Evolutionary conservation across 2,797 vertebrate genomes (phyloP).

Genomic region (Crenuchus spilurus): DNA sequence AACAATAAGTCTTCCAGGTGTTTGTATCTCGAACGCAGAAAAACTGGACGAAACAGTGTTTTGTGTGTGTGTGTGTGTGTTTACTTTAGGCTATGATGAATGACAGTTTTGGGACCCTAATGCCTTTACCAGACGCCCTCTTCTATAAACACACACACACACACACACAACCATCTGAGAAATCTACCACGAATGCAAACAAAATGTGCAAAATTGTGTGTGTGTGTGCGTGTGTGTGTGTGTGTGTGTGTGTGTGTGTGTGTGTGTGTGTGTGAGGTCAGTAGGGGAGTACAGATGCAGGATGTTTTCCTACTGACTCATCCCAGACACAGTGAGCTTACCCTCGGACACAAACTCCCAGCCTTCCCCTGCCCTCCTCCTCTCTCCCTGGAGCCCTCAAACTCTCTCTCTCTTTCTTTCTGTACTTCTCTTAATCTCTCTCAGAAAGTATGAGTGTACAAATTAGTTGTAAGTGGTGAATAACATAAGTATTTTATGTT

Average conservation of each 20-base stretch:
- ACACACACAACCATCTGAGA: conserved; percentile 6
- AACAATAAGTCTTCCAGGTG: background rate
- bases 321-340: conserved; percentile 61
- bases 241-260: conserved; percentile 22
- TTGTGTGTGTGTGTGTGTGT: conserved; percentile 35
- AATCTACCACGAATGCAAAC: conserved; percentile 34
- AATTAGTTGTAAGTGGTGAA: background rate
- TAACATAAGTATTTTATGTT: background rate
- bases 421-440: background rate
- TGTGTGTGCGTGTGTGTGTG: conserved; percentile 11
- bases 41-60: no score
- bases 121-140: conserved; percentile 48
- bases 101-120: conserved; percentile 31
- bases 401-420: background rate
- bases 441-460: background rate
- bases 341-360: conserved; percentile 64
- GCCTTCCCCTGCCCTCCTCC: conserved; percentile 59
- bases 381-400: conserved; percentile 24
- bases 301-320: conserved; percentile 78
- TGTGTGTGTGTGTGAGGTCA: conserved; percentile 34
- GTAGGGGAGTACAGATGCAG: conserved; percentile 54
- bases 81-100: conserved; percentile 42
- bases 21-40: background rate
- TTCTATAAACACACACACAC: conserved; percentile 45
- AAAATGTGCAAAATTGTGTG: background rate